phyloP scores from a whole-genome alignment of 2,888 invertebrate species.

The Amaurobius ferox region DNA sequence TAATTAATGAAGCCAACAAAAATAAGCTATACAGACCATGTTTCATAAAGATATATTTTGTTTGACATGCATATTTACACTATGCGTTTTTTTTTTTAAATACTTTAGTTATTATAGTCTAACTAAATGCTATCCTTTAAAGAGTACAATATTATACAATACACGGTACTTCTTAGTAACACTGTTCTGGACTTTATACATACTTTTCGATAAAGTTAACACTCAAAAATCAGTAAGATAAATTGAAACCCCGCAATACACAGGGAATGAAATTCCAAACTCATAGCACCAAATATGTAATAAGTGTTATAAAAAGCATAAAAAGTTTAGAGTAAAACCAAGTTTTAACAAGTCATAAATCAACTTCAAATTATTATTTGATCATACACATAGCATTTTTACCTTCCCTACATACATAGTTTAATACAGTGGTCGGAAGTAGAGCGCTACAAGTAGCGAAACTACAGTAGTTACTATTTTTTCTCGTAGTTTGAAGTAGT shows the following conservation, averaged over 20 bases:
- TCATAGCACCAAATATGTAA: background rate
- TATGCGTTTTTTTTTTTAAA: background rate
- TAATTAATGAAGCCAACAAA: slow-evolving; percentile 59
- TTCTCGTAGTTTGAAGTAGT: no score
- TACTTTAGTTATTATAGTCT: background rate
- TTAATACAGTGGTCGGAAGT: no score
- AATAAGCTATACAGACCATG: slow-evolving; percentile 61
- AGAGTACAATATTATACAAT: slow-evolving; percentile 11
- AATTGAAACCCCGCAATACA: background rate
- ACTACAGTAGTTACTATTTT: no score
- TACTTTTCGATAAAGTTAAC: background rate
- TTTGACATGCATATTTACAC: slow-evolving; percentile 42
- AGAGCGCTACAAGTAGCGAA: no score
- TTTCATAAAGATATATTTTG: slow-evolving; percentile 27
- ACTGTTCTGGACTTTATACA: background rate
- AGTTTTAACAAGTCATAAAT: background rate
- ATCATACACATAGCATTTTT: no score
- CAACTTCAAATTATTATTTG: no score
- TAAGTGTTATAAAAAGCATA: background rate
- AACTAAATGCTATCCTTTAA: background rate
- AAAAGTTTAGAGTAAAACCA: background rate
- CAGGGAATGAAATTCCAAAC: background rate
- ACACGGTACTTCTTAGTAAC: background rate
- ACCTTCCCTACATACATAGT: no score
- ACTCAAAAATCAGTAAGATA: background rate